phyloP scores from a whole-genome alignment of 2,113 vertebrate species.

The Dendropsophus ebraccatus region DNA sequence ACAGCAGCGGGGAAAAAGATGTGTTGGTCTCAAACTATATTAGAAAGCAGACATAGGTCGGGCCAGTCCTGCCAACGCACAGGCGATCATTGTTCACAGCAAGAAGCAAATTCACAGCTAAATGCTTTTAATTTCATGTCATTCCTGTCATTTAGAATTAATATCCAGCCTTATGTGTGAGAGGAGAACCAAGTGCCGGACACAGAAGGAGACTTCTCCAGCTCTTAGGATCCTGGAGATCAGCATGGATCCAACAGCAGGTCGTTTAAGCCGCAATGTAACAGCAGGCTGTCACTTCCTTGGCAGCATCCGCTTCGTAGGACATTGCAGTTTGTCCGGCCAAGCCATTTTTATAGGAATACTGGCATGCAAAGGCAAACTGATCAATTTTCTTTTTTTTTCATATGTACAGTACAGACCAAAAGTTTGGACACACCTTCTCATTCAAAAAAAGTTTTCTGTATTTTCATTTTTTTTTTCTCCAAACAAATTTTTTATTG shows the following conservation, averaged over 20 bases:
- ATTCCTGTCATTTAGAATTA: constrained; percentile 43
- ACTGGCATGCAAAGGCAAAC: not conserved
- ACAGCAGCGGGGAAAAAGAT: not conserved
- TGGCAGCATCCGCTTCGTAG: not conserved
- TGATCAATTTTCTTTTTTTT: not conserved
- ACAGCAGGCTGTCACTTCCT: constrained; percentile 32
- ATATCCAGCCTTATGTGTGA: constrained; percentile 4
- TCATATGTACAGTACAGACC: not conserved
- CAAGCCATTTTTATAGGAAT: not conserved
- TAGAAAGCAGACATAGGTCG: not conserved
- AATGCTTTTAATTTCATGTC: constrained; percentile 41
- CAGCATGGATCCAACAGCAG: constrained; percentile 1
- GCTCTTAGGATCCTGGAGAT: constrained; percentile 31
- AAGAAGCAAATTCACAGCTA: constrained; percentile 3
- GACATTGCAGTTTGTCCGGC: not conserved
- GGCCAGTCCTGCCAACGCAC: constrained; percentile 9
- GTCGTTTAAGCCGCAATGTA: not conserved
- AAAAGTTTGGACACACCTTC: not conserved
- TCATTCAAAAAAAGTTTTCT: no score
- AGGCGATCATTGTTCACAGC: constrained; percentile 32
- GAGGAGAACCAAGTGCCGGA: not conserved
- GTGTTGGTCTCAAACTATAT: not conserved
- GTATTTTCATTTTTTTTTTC: no score
- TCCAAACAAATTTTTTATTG: no score
- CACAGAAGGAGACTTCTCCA: constrained; percentile 10